Conservation (phyloP, 30 jellyfish, hydroid and myxozoan genomes). For the Chrysaora quinquecirrha region DNA sequence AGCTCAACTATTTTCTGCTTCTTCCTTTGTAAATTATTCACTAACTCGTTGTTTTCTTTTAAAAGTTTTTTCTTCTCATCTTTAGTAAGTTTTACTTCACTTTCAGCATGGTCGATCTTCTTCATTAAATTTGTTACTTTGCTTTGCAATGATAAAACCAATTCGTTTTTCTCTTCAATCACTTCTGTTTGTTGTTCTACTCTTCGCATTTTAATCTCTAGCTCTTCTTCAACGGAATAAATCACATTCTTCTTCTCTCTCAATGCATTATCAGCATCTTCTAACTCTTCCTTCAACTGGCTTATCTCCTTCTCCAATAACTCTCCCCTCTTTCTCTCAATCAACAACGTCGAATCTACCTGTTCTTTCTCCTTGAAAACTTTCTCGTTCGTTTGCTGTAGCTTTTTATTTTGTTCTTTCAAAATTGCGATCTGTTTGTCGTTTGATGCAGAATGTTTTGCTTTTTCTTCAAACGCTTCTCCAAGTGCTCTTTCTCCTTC, state of each 20-base stretch:
- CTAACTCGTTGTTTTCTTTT: conserved; percentile 5
- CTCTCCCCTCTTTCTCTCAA: conserved; percentile 28
- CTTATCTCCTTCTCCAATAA: conserved; percentile 34
- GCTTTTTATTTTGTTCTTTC: conserved; percentile 41
- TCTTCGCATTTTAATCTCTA: conserved; percentile 43
- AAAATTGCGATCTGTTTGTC: conserved; percentile 27
- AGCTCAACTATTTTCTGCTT: conserved; percentile 22
- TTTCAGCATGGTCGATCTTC: conserved; percentile 30
- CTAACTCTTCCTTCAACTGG: conserved; percentile 48
- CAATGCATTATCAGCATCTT: conserved; percentile 10
- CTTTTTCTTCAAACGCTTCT: conserved; percentile 20
- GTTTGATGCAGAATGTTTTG: background rate
- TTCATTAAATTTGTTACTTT: conserved; percentile 42
- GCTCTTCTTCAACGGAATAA: conserved; percentile 37
- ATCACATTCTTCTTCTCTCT: conserved; percentile 36
- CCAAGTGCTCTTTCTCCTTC: conserved; percentile 26
- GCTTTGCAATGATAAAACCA: conserved; percentile 37
- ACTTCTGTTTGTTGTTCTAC: conserved; percentile 27
- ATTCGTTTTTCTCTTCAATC: conserved; percentile 56
- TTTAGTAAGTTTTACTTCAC: conserved; percentile 12
- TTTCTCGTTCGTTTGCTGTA: conserved; percentile 31
- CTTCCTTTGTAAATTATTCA: conserved; percentile 40
- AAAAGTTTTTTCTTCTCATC: conserved; percentile 29
- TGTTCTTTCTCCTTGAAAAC: conserved; percentile 28
- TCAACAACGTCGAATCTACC: conserved; percentile 2